Evolutionary conservation across 2,113 vertebrate genomes (phyloP).

Genomic region (Urocolius indicus): DNA sequence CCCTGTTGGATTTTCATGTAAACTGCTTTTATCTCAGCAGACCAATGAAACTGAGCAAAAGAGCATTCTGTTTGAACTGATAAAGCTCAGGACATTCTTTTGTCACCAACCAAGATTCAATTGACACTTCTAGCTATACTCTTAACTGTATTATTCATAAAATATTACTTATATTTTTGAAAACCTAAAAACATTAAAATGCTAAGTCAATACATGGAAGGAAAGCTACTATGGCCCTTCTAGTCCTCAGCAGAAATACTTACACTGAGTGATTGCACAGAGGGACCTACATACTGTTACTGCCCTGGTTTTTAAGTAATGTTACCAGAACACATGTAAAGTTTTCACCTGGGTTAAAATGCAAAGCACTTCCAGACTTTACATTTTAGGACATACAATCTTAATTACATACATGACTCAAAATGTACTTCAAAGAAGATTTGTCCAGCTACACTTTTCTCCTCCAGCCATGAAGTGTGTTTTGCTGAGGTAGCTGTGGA

Average conservation of each 20-base stretch:
- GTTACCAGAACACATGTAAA: rapidly evolving
- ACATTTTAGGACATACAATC: neutral
- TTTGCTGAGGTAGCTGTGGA: neutral
- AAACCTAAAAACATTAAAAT: neutral
- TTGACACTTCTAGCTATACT: neutral
- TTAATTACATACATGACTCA: neutral
- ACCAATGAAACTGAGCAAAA: neutral
- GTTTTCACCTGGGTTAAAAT: neutral
- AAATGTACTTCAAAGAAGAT: neutral
- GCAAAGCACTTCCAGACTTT: neutral
- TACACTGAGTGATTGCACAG: neutral
- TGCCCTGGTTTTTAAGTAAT: neutral
- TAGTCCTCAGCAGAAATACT: neutral
- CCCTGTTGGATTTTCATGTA: conserved; percentile 1
- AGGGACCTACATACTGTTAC: neutral
- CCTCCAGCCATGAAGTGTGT: neutral
- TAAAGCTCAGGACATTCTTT: neutral
- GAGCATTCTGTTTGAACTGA: neutral
- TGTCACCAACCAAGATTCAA: neutral
- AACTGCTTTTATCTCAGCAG: neutral
- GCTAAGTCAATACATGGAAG: neutral
- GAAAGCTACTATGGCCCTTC: neutral
- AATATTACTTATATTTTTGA: neutral
- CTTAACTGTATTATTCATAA: neutral
- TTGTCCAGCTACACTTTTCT: neutral